Percentiles rank a stretch among this genome's conserved stretches.
Evolutionary conservation across 2,797 vertebrate species (phyloP).

Genomic region (Gallirallus australis): DNA sequence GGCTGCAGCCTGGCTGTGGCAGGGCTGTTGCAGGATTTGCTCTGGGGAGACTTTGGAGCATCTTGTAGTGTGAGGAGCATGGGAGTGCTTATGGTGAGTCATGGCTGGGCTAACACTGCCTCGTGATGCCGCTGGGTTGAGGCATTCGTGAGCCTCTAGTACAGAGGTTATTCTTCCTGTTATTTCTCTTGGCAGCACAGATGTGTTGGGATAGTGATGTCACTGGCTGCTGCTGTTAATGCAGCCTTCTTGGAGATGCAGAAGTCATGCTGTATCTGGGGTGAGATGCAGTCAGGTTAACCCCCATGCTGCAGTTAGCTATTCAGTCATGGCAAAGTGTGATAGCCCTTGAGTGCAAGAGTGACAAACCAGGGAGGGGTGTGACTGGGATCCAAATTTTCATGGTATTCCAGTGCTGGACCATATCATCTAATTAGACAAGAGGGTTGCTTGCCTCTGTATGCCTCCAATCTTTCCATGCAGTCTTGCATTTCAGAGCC

Average conservation of each 20-base stretch:
- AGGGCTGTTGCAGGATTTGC: neutral
- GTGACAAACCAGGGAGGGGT: neutral
- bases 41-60: neutral
- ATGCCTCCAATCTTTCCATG: neutral
- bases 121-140: neutral
- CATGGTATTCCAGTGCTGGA: neutral
- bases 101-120: neutral
- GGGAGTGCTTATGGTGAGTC: slow-evolving; percentile 45
- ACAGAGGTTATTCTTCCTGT: neutral
- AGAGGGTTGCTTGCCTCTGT: neutral
- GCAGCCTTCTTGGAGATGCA: neutral
- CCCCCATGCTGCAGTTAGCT: neutral
- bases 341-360: neutral
- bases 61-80: neutral
- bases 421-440: neutral
- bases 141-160: neutral
- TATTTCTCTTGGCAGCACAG: neutral
- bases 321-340: neutral
- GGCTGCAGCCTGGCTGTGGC: neutral
- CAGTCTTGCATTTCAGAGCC: neutral
- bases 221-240: slow-evolving; percentile 16
- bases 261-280: neutral
- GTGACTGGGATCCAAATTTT: neutral
- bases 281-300: neutral
- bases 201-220: slow-evolving; percentile 30